A percentile compares a stretch with the other conserved stretches of the same genome.
phyloP scores from a whole-genome alignment of 1,140 invertebrate genomes.

The Drosophila parabipectinata region DNA sequence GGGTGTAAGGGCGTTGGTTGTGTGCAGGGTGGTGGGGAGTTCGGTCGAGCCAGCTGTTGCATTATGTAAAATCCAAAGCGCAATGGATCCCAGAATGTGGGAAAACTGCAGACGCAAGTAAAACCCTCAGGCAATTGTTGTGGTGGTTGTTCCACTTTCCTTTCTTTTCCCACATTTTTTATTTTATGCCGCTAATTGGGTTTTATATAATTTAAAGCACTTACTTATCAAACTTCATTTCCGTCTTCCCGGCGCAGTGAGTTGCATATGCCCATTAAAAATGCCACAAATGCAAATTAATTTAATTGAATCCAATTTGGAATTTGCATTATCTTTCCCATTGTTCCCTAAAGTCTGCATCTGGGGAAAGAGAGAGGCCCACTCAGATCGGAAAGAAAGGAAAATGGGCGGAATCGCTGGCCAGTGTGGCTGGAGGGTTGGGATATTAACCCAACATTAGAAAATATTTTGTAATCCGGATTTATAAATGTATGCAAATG shows the following conservation, averaged over 20 bases:
- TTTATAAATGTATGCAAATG: constrained; percentile 17
- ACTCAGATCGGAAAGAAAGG: neutral
- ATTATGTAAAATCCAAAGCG: constrained; percentile 56
- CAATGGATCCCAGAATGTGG: constrained; percentile 40
- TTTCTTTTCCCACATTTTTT: neutral
- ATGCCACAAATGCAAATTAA: constrained; percentile 64
- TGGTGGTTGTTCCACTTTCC: neutral
- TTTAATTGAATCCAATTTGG: constrained; percentile 73
- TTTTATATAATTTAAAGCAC: constrained; percentile 49
- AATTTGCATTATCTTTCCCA: constrained; percentile 40
- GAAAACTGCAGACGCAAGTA: constrained; percentile 36
- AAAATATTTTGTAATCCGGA: constrained; percentile 42
- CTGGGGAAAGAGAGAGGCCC: neutral
- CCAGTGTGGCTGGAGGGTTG: neutral
- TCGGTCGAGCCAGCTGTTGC: constrained; percentile 68
- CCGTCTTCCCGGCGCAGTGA: constrained; percentile 19
- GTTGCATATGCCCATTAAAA: constrained; percentile 49
- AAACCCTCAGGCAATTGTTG: neutral
- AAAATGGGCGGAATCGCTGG: neutral
- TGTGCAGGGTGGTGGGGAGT: constrained; percentile 1
- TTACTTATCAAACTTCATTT: constrained; percentile 46
- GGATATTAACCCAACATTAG: constrained; percentile 18
- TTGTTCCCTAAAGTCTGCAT: constrained; percentile 37
- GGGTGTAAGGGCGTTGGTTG: neutral
- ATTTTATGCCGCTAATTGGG: constrained; percentile 24